phyloP scores from a whole-genome alignment of 2,797 vertebrate genomes.

The Denticeps clupeoides region DNA sequence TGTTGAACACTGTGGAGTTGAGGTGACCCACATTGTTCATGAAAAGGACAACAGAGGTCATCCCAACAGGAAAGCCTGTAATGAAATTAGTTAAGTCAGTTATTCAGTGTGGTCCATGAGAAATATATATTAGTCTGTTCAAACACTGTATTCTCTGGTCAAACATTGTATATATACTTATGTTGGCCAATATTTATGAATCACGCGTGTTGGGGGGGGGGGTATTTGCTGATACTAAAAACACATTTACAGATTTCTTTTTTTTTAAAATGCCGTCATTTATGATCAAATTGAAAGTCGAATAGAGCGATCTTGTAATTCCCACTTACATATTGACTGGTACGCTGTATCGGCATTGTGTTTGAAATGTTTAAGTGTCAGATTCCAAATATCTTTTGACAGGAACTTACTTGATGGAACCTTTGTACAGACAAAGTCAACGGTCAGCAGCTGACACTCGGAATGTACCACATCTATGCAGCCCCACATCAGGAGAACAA shows the following conservation, averaged over 20 bases:
- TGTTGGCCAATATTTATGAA: too few species aligned
- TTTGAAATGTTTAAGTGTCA: background rate
- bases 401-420: slow-evolving; percentile 41
- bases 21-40: slow-evolving; percentile 36
- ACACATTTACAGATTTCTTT: too few species aligned
- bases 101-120: background rate
- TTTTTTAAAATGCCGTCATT: too few species aligned
- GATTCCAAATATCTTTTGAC: background rate
- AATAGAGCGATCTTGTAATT: too few species aligned
- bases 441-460: slow-evolving; percentile 15
- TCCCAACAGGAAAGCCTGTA: slow-evolving; percentile 39
- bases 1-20: slow-evolving; percentile 42
- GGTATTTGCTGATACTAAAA: too few species aligned
- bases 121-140: background rate
- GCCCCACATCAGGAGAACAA: slow-evolving; percentile 21
- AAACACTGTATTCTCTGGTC: too few species aligned
- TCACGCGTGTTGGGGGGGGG: too few species aligned
- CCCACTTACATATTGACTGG: background rate
- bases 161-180: too few species aligned
- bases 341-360: background rate
- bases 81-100: background rate
- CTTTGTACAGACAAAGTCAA: slow-evolving; percentile 31
- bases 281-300: too few species aligned
- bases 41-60: slow-evolving; percentile 35
- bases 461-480: slow-evolving; percentile 11